These are phyloP conservation scores for Enhydra lutris DNA, from an alignment of 2,113 vertebrate genomes.

Conservation along the genomic window DNA sequence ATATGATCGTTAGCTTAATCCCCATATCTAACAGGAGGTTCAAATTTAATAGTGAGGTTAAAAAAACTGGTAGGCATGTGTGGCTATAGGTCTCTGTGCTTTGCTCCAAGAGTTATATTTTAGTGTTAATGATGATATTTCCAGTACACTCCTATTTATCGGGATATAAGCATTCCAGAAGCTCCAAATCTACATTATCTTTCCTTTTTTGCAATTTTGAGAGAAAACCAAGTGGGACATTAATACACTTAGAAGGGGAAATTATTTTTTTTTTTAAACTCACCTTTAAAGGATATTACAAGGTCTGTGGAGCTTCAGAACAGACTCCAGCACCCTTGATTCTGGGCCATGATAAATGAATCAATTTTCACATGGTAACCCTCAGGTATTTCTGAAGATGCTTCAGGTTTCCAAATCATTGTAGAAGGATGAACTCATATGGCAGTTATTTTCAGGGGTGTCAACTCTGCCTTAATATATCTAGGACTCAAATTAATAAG, in stretches of 20 bases:
- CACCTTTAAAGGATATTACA: not conserved
- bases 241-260: not conserved
- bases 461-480: not conserved
- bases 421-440: not conserved
- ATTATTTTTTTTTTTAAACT: not conserved
- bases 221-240: not conserved
- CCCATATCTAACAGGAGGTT: slow-evolving; percentile 19
- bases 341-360: not conserved
- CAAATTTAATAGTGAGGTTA: slow-evolving; percentile 44
- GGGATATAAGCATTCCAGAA: not conserved
- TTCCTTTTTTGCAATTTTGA: not conserved
- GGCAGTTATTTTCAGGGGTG: not conserved
- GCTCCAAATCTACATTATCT: not conserved
- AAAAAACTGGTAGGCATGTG: not conserved
- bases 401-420: not conserved
- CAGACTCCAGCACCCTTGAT: not conserved
- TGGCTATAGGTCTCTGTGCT: not conserved
- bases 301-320: not conserved
- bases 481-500: not conserved
- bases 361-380: not conserved
- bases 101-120: not conserved
- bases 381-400: not conserved
- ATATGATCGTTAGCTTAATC: slow-evolving; percentile 46
- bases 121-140: not conserved
- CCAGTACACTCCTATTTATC: not conserved